A percentile compares a stretch with the other conserved stretches of the same genome.
Conservation (phyloP, 2,797 vertebrate genomes). For the Pseudotriccus pelzelni region DNA sequence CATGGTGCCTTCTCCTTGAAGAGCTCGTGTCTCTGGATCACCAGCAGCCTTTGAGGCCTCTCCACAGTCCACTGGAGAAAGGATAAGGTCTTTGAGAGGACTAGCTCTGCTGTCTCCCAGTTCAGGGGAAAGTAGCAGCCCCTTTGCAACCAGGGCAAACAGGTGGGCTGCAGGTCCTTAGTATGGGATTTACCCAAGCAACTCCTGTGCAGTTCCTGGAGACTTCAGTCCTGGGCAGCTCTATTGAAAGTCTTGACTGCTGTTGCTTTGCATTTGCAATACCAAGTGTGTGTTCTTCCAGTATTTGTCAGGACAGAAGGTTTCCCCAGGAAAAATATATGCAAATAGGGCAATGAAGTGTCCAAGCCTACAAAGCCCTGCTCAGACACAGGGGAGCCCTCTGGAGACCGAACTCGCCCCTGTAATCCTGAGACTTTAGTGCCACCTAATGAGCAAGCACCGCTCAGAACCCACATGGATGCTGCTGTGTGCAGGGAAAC, state of each 20-base stretch:
- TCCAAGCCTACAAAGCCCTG: background rate
- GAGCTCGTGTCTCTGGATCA: fast-evolving
- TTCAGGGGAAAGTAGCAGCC: background rate
- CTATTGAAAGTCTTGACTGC: background rate
- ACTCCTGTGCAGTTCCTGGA: background rate
- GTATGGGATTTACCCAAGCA: background rate
- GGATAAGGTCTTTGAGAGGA: background rate
- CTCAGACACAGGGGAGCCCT: background rate
- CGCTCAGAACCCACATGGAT: background rate
- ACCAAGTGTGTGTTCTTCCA: background rate
- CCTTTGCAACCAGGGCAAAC: fast-evolving
- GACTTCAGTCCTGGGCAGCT: fast-evolving
- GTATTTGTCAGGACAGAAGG: background rate
- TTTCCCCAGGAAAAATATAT: background rate
- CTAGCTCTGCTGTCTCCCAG: fast-evolving
- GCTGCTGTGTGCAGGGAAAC: background rate
- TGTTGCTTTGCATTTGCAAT: background rate
- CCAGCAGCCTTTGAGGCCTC: background rate
- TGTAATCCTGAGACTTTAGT: conserved; percentile 25
- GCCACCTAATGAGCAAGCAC: conserved; percentile 50
- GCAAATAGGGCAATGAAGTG: background rate
- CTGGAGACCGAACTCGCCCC: fast-evolving
- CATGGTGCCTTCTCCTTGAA: background rate
- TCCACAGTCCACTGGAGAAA: background rate
- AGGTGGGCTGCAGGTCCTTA: background rate